Percentiles rank a stretch among this genome's conserved stretches.
These are phyloP conservation scores for Atherinomorus stipes DNA, from an alignment of 2,113 vertebrate genomes.

Conservation along the genomic window DNA sequence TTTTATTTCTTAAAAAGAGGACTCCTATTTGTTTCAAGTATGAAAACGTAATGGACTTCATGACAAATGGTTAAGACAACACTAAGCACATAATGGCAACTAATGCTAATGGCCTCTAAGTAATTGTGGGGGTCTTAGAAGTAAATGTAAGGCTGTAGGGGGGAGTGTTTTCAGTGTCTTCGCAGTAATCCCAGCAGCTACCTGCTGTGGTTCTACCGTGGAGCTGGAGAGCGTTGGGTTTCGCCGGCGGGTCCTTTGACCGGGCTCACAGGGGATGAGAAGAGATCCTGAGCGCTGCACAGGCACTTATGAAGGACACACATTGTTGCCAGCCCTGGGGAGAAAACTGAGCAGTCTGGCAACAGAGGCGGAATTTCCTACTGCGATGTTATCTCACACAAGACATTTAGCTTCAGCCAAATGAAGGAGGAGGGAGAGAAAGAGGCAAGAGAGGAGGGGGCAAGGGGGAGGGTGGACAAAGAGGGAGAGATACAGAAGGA, in stretches of 20 bases:
- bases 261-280: slow-evolving; percentile 61
- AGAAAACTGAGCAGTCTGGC: slow-evolving; percentile 80
- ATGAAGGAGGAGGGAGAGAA: slow-evolving; percentile 38
- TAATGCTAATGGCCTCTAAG: background rate
- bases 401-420: slow-evolving; percentile 78
- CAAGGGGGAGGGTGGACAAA: background rate
- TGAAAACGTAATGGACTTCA: background rate
- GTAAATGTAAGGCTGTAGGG: background rate
- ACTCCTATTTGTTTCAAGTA: too few relatives aligned
- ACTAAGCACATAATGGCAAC: background rate
- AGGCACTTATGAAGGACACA: slow-evolving; percentile 76
- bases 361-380: slow-evolving; percentile 81
- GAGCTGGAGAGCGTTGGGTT: slow-evolving; percentile 59
- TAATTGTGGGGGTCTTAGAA: background rate
- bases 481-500: background rate
- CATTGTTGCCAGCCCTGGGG: slow-evolving; percentile 76
- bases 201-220: slow-evolving; percentile 36
- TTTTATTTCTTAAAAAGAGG: too few relatives aligned
- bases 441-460: slow-evolving; percentile 5
- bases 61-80: background rate
- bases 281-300: slow-evolving; percentile 59
- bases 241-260: slow-evolving; percentile 66
- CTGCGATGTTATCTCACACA: slow-evolving; percentile 79
- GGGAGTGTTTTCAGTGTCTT: slow-evolving; percentile 24
- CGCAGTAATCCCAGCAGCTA: slow-evolving; percentile 51